Evolutionary conservation across 2,113 vertebrate genomes (phyloP), one percentile per base, ranked within the genome.

Genomic region (Thymallus thymallus): DNA sequence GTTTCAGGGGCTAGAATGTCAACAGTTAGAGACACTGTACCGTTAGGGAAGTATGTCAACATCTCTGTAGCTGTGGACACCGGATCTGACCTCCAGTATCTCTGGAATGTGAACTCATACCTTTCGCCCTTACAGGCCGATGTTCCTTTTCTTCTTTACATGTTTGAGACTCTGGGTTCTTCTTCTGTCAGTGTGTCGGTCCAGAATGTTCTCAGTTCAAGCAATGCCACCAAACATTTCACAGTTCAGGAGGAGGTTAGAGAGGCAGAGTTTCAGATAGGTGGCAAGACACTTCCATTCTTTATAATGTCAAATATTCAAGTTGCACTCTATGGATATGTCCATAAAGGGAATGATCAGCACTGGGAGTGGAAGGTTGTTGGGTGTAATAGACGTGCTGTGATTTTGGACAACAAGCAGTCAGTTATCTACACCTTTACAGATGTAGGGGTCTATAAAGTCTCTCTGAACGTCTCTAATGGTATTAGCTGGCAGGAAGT

Each of bases 401-500:
- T 60, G 60, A 76, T 80, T 0, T 82, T 80, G 51, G 65, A 67
- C 3, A 74, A 48, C 6, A 78, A 76, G 22, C 81, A 81, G 45
- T 83, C 83, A 0, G 68, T 92, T 65, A 80, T 1, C 13, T 82
- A 87, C 68, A 79, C 68, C 4, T 93, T 94, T 78, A 14, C 18
- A 3, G 62, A 74, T 45, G 82, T 75, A 26, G 90, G 87, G 16
- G 70, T 86, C 12, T 91, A 92, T 74, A 48, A 61, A 13, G 73
- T 94, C n/a, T 78, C 71, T 61, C 79, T 94, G 62, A 92, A 91
- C 51, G 87, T 88, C 24, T 94, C 93, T 67, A 94, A 94, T 80
- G 56, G 48, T 1, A 76, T 94, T 18, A 94, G 86, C 58, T 94
- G 90, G 87, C 82, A 91, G 71, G 73, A 62, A 3, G 74, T 88